Base-by-base conservation (phyloP, 2,888 invertebrate genomes). In the Alsophila aescularia region DNA sequence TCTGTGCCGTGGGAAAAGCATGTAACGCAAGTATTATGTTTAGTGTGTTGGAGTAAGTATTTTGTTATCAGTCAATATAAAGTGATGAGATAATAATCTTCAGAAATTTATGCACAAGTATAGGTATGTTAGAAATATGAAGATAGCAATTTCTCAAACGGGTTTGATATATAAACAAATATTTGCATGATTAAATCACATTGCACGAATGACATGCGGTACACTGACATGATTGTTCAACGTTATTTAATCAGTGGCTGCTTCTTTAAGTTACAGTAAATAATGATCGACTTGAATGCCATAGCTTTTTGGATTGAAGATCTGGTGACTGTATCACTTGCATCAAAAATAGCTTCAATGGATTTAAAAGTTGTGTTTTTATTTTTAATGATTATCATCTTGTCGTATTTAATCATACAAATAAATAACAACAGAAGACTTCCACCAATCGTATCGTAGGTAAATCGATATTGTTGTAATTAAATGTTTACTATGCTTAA, bases 401-500 rank as follows among this genome's bases (percentile, higher is more conserved):
- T 34, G 42, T 66, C 61, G 60, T 44, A 59, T 14, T 10, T 62
- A 18, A 13, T 62, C 8, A 62, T 53, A 35, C 47, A 56, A 10
- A 7, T 66, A 7, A 53, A 36, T 24, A 61, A 62, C 49, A 61
- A 67, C 37, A 61, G 47, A 58, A 60, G 12, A 8, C 70, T 73
- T 35, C 73, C 73, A 0, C 72, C 72, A n/a, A n/a, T n/a, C n/a
- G n/a, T n/a, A n/a, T n/a, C n/a, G n/a, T n/a, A 24, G 73, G 73
- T 73, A 61, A 72, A 73, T 64, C 9, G 12, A 10, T 27, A 36
- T 43, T 29, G 1, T 29, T 29, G 10, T 27, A 21, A 21, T 21
- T 21, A 5, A 5, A 3, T 21, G 3, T 21, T 21, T n/a, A n/a
- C n/a, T n/a, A n/a, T n/a, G n/a, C n/a, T n/a, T n/a, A n/a, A n/a